A percentile compares a stretch with the other conserved stretches of the same genome.
Evolutionary conservation across 1,140 invertebrate genomes (phyloP).

Genomic region (Ruditapes philippinarum): DNA sequence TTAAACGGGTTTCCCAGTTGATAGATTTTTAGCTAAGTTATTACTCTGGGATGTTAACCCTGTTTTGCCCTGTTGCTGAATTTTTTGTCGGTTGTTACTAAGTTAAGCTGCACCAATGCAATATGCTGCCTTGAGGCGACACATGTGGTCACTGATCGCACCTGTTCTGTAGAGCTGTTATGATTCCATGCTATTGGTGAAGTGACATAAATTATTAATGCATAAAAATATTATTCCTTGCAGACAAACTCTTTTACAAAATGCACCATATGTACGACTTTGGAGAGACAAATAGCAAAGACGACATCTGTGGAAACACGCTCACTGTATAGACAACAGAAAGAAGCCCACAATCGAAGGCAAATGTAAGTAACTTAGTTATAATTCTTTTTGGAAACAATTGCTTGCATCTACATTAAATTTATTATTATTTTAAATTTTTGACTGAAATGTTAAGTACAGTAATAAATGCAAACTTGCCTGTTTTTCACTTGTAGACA

Average conservation of each 20-base stretch:
- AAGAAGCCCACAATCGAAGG: conserved; percentile 6
- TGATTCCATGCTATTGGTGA: no score
- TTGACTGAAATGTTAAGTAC: not conserved
- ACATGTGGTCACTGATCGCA: no score
- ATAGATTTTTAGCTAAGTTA: no score
- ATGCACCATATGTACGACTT: conserved; percentile 9
- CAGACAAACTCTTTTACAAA: conserved; percentile 26
- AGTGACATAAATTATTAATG: no score
- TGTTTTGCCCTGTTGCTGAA: no score
- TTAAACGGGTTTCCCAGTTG: no score
- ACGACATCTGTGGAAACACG: not conserved
- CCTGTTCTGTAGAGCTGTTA: no score
- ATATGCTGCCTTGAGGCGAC: no score
- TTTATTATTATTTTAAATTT: not conserved
- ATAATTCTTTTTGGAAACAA: not conserved
- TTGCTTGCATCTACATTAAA: not conserved
- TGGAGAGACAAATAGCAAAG: not conserved
- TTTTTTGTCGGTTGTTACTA: no score
- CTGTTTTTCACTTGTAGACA: no score
- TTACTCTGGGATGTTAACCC: no score
- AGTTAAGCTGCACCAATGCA: no score
- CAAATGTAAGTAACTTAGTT: conserved; percentile 21
- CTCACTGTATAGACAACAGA: not conserved
- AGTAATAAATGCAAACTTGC: not conserved
- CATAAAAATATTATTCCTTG: not conserved